Conservation (phyloP, 1,140 invertebrate species). For the Parasteatoda tepidariorum region DNA sequence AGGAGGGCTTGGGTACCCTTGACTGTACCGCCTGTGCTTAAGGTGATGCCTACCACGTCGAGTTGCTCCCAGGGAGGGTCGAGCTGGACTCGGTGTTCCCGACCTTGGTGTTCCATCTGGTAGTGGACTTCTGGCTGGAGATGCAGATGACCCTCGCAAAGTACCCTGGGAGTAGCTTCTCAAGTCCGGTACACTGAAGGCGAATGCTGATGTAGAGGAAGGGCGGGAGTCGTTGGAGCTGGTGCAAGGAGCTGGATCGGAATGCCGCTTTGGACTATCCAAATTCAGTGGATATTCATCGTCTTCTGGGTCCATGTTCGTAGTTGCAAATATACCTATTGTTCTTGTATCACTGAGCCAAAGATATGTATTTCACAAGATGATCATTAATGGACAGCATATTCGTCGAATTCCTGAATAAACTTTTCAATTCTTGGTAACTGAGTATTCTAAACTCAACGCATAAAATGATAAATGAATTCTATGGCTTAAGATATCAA, state of each 20-base stretch:
- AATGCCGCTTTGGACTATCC: conserved; percentile 49
- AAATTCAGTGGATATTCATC: conserved; percentile 33
- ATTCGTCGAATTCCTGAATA: no score
- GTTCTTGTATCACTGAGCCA: no score
- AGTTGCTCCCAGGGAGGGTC: background rate
- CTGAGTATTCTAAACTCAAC: no score
- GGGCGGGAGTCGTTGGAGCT: background rate
- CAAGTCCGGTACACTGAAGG: conserved; percentile 48
- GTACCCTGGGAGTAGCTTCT: conserved; percentile 10
- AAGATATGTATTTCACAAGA: no score
- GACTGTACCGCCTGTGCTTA: conserved; percentile 26
- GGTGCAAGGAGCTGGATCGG: conserved; percentile 53
- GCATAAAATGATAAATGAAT: no score
- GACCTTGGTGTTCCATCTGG: background rate
- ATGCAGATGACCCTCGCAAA: conserved; percentile 3
- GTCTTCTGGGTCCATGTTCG: conserved; percentile 10
- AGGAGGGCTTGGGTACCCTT: background rate
- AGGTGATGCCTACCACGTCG: background rate
- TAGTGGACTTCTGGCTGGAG: conserved; percentile 20
- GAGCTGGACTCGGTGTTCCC: conserved; percentile 31
- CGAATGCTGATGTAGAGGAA: conserved; percentile 5
- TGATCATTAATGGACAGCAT: no score
- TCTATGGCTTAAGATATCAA: no score
- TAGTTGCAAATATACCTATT: no score
- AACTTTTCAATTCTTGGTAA: no score